A percentile compares a stretch with the other conserved stretches of the same genome.
phyloP scores from a whole-genome alignment of 2,113 vertebrate genomes.

The Gadus macrocephalus region DNA sequence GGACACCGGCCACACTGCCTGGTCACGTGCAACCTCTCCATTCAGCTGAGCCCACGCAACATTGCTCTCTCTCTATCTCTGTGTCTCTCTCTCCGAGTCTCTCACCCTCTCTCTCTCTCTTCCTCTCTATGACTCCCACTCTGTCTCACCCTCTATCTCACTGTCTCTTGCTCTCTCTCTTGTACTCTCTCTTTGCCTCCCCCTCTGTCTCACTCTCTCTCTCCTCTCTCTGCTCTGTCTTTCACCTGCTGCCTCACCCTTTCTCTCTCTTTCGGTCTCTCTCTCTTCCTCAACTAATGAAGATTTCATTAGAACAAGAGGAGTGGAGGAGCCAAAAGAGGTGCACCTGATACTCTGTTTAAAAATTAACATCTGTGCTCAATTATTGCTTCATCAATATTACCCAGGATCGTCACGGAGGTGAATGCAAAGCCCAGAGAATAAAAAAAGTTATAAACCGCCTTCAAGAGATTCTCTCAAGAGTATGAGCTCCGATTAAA shows the following conservation, averaged over 20 bases:
- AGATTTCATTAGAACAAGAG: constrained; percentile 72
- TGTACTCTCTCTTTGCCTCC: constrained; percentile 29
- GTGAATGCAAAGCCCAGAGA: constrained; percentile 28
- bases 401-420: constrained; percentile 51
- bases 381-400: constrained; percentile 76
- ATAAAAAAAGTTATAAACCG: constrained; percentile 44
- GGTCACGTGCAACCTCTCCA: constrained; percentile 66
- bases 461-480: constrained; percentile 29
- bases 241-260: constrained; percentile 23
- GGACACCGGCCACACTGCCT: constrained; percentile 61
- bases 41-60: constrained; percentile 61
- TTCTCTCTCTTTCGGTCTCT: constrained; percentile 41
- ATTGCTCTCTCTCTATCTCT: constrained; percentile 49
- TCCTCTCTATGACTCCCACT: constrained; percentile 6
- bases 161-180: constrained; percentile 43
- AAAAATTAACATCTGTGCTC: constrained; percentile 73
- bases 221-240: constrained; percentile 38
- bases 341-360: constrained; percentile 74
- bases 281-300: constrained; percentile 40
- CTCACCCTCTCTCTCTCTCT: constrained; percentile 34
- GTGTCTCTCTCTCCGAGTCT: constrained; percentile 44
- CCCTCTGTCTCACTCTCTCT: constrained; percentile 37
- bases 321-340: constrained; percentile 57
- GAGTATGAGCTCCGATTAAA: too few species aligned
- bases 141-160: too few species aligned